Percentiles rank a stretch among this genome's conserved stretches.
phyloP scores from a whole-genome alignment of 2,113 vertebrate species.

The Pedetes capensis region DNA sequence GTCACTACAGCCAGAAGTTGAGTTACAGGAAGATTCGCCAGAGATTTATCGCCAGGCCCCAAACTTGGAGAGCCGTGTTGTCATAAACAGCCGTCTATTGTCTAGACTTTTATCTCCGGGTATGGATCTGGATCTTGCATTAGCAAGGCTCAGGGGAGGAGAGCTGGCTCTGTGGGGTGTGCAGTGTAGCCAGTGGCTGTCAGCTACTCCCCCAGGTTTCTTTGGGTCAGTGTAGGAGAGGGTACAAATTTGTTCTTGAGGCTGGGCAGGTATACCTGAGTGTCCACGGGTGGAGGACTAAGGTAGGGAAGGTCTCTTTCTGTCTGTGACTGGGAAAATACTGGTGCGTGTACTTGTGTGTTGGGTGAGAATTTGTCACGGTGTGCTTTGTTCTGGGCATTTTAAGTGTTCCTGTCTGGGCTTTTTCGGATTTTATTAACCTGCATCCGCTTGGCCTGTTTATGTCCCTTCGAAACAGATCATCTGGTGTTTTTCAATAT shows the following conservation, averaged over 20 bases:
- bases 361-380: constrained; percentile 71
- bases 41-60: constrained; percentile 75
- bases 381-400: constrained; percentile 73
- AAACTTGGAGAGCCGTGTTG: constrained; percentile 71
- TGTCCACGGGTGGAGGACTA: background rate
- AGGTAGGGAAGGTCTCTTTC: background rate
- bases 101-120: constrained; percentile 77
- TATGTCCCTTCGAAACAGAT: constrained; percentile 57
- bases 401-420: constrained; percentile 76
- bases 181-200: background rate
- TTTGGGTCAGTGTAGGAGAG: background rate
- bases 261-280: constrained; percentile 47
- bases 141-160: constrained; percentile 65
- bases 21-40: constrained; percentile 76
- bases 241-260: background rate
- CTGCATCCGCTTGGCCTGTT: constrained; percentile 69
- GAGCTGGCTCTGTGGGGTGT: constrained; percentile 7
- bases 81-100: constrained; percentile 77
- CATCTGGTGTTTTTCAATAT: constrained; percentile 73
- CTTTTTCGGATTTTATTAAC: constrained; percentile 73
- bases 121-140: constrained; percentile 75
- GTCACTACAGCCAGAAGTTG: constrained; percentile 63
- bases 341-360: constrained; percentile 55
- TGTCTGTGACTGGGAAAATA: constrained; percentile 51
- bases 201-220: background rate